Conservation (phyloP, 2,113 vertebrate genomes). For the Speoplatyrhinus poulsoni region DNA sequence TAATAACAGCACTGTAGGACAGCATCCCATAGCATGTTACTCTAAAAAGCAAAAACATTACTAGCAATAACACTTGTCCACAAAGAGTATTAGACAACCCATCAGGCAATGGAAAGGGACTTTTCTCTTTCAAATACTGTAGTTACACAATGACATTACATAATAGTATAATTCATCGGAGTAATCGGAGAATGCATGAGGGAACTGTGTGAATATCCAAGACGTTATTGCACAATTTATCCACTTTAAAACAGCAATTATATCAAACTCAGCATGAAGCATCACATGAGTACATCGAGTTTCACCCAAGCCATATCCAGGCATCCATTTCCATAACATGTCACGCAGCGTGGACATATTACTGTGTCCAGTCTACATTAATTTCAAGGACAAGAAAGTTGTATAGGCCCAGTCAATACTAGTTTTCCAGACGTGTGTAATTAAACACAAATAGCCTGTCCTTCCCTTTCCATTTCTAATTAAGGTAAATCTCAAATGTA, state of each 20-base stretch:
- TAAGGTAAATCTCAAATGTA: slow-evolving; percentile 26
- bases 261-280: slow-evolving; percentile 10
- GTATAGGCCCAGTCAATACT: background rate
- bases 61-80: background rate
- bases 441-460: too few relatives aligned
- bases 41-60: too few relatives aligned
- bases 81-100: slow-evolving; percentile 2
- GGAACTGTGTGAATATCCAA: slow-evolving; percentile 19
- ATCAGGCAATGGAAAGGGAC: slow-evolving; percentile 8
- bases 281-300: slow-evolving; percentile 6
- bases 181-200: slow-evolving; percentile 35
- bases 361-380: background rate
- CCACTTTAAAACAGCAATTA: slow-evolving; percentile 33
- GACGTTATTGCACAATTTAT: slow-evolving; percentile 10
- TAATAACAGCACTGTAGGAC: too few relatives aligned
- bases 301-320: background rate
- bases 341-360: background rate
- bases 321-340: background rate
- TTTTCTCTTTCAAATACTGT: background rate
- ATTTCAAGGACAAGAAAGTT: background rate
- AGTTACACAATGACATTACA: slow-evolving; percentile 15
- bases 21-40: too few relatives aligned
- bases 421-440: too few relatives aligned
- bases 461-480: slow-evolving; percentile 17
- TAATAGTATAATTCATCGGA: slow-evolving; percentile 25